A percentile compares a stretch with the other conserved stretches of the same genome.
Evolutionary conservation across 2,888 invertebrate genomes (phyloP).

Genomic region (Beris morrisii): DNA sequence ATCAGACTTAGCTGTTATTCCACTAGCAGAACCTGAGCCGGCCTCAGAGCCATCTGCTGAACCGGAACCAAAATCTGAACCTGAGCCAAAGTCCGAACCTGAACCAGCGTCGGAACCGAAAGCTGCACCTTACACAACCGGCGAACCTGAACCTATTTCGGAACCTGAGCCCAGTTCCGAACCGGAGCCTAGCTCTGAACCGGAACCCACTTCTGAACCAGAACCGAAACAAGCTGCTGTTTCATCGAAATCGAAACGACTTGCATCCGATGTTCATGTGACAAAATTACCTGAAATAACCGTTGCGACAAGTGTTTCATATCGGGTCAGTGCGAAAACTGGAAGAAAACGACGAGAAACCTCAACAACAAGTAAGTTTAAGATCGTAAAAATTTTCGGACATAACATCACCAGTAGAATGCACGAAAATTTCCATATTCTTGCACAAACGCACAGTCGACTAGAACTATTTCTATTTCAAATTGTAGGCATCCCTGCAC

Average conservation of each 20-base stretch:
- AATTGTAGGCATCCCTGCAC: constrained; percentile 43
- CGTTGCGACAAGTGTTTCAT: constrained; percentile 79
- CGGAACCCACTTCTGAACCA: constrained; percentile 46
- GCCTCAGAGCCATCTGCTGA: constrained; percentile 56
- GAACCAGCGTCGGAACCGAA: constrained; percentile 43
- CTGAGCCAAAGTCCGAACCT: constrained; percentile 36
- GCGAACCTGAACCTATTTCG: constrained; percentile 51
- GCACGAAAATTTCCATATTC: not conserved
- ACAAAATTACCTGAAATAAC: constrained; percentile 65
- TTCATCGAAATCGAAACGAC: constrained; percentile 59
- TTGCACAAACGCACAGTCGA: constrained; percentile 21
- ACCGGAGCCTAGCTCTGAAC: constrained; percentile 51
- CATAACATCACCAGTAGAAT: not conserved
- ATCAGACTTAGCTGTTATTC: not conserved
- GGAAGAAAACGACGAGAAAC: constrained; percentile 47
- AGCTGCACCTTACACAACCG: constrained; percentile 51
- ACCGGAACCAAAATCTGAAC: constrained; percentile 53
- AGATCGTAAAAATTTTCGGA: not conserved
- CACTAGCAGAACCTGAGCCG: constrained; percentile 53
- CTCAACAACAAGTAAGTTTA: constrained; percentile 37
- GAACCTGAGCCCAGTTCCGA: constrained; percentile 50
- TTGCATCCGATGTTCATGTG: constrained; percentile 60
- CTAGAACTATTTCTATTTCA: constrained; percentile 3
- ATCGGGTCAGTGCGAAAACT: constrained; percentile 68
- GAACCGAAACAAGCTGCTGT: constrained; percentile 44